Conservation (phyloP, 2,113 vertebrate genomes). For the Anarhynchus alexandrinus region DNA sequence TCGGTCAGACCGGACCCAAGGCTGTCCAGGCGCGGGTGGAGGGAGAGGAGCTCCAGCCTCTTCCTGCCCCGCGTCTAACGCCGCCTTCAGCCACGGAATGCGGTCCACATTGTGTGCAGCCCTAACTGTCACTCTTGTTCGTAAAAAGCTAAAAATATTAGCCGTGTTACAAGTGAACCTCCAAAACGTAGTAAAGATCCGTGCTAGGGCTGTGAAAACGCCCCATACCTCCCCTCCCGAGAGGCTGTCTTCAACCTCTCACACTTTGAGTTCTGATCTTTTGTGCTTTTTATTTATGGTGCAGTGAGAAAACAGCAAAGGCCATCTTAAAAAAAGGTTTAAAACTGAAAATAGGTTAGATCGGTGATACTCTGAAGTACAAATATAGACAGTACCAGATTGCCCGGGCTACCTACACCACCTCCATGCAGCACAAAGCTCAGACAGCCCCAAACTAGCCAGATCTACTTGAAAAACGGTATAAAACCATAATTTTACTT, state of each 20-base stretch:
- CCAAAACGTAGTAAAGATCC: background rate
- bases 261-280: background rate
- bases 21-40: fast-evolving
- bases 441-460: background rate
- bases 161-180: background rate
- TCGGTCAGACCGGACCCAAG: background rate
- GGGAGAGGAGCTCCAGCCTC: background rate
- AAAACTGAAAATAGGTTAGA: background rate
- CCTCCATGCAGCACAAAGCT: constrained; percentile 17
- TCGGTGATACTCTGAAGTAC: background rate
- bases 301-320: background rate
- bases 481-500: background rate
- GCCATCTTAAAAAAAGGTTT: background rate
- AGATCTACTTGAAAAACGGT: background rate
- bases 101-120: background rate
- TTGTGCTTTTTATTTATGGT: background rate
- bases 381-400: constrained; percentile 5
- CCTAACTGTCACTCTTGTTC: background rate
- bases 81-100: fast-evolving
- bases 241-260: background rate
- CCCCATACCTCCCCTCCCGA: background rate
- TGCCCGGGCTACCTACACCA: background rate
- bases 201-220: background rate
- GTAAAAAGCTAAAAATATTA: background rate
- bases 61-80: fast-evolving